Evolutionary conservation across 2,888 invertebrate genomes (phyloP).

Genomic region (Uropetala carovei): DNA sequence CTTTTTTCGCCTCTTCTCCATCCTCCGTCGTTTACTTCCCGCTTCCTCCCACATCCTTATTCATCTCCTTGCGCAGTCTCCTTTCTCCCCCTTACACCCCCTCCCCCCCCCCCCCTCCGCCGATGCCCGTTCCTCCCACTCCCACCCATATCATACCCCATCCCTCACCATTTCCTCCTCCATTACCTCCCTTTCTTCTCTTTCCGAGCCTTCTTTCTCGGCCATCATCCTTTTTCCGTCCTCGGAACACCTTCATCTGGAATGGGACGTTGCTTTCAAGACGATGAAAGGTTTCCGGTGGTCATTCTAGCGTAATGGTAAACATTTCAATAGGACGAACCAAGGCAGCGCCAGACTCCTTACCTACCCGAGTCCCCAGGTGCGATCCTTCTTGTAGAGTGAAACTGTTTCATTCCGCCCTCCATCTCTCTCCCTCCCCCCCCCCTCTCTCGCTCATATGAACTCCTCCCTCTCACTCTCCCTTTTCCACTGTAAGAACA

Average conservation of each 20-base stretch:
- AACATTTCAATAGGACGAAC: background rate
- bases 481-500: background rate
- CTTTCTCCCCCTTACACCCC: too few species aligned
- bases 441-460: background rate
- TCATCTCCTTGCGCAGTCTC: too few species aligned
- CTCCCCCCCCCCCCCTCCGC: too few species aligned
- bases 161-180: background rate
- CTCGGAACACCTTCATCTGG: conserved; percentile 14
- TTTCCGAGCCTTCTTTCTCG: background rate
- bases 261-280: conserved; percentile 18
- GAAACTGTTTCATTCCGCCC: background rate
- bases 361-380: background rate
- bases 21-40: background rate
- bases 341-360: background rate
- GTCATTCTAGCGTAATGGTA: background rate
- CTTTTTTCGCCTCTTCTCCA: background rate
- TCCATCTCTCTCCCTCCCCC: background rate
- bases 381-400: background rate
- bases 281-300: conserved; percentile 31
- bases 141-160: background rate
- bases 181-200: background rate
- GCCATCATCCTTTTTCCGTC: background rate
- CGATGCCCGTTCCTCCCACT: too few species aligned
- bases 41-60: background rate
- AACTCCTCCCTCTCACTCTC: background rate